Evolutionary conservation across 2,113 vertebrate species (phyloP), one percentile per base, ranked within the genome.

Genomic region (Crotophaga sulcirostris): DNA sequence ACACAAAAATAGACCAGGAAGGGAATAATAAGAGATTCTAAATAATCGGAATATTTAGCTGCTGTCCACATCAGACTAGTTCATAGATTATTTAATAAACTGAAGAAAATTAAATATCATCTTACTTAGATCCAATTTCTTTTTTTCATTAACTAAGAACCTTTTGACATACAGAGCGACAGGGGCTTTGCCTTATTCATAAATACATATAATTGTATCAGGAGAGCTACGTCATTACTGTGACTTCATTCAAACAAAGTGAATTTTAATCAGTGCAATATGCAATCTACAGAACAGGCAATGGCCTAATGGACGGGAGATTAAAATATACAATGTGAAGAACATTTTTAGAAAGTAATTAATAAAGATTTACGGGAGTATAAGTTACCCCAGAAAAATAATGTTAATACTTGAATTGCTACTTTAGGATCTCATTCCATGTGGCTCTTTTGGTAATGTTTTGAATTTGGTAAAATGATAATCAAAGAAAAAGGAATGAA

Each of bases 1-100:
- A 91, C 55, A 78, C 92, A 96, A 97, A 97, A 97, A 96, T 96
- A 96, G 92, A 95, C 52, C 33, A 64, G 87, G 28, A 91, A 97
- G 64, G 85, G 66, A 97, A 94, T 90, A 96, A 96, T 84, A 94
- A n/a, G 56, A 93, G 68, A 76, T 79, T 87, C 36, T 78, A 77
- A 94, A 90, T 93, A 94, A 96, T 95, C 52, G 95, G 82, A 95
- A 90, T 95, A 94, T 90, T 95, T 91, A 91, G 56, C 20, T 82
- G 73, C 38, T 83, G 44, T 1, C 6, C 70, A 45, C 14, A 85
- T 81, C 9, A 29, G 77, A 40, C 13, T 70, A 64, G 45, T 38
- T 93, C 25, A 25, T 63, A 95, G 77, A 91, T 74, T 69, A 55
- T 76, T 93, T 92, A 44, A 91, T 62, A 69, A 67, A 40, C 68